Percentiles rank a stretch among this genome's conserved stretches.
These are phyloP conservation scores for Clostera curtula DNA, from an alignment of 2,888 invertebrate genomes.

Conservation along the genomic window DNA sequence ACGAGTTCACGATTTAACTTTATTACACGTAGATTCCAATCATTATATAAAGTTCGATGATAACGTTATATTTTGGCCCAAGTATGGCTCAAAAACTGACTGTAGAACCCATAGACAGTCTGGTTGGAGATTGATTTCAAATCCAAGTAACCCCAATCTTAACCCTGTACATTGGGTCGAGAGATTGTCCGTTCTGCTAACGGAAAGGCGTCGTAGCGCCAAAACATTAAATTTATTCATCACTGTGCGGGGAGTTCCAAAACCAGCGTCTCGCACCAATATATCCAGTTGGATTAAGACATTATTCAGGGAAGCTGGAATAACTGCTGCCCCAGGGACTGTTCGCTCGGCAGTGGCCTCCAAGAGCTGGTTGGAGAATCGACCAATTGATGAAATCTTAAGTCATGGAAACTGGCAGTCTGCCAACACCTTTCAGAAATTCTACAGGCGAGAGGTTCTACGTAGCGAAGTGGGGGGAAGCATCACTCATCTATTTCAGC, in stretches of 20 bases:
- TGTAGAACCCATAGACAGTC: not conserved
- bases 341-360: conserved; percentile 16
- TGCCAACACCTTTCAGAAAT: conserved; percentile 11
- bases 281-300: conserved; percentile 16
- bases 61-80: not conserved
- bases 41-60: not conserved
- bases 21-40: not conserved
- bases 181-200: conserved; percentile 2
- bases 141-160: not conserved
- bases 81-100: not conserved
- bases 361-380: conserved; percentile 12
- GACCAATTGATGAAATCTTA: conserved; percentile 12
- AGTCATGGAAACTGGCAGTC: conserved; percentile 12
- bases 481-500: conserved; percentile 1
- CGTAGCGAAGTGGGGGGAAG: not conserved
- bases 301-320: conserved; percentile 12
- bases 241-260: conserved; percentile 1
- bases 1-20: conserved; percentile 1
- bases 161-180: conserved; percentile 6
- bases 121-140: not conserved
- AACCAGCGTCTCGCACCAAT: conserved; percentile 8
- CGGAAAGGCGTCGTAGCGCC: conserved; percentile 4
- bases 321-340: conserved; percentile 11
- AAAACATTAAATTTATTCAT: conserved; percentile 6
- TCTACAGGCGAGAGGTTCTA: conserved; percentile 8